phyloP scores from a whole-genome alignment of 1,140 invertebrate genomes.

The Periplaneta americana region DNA sequence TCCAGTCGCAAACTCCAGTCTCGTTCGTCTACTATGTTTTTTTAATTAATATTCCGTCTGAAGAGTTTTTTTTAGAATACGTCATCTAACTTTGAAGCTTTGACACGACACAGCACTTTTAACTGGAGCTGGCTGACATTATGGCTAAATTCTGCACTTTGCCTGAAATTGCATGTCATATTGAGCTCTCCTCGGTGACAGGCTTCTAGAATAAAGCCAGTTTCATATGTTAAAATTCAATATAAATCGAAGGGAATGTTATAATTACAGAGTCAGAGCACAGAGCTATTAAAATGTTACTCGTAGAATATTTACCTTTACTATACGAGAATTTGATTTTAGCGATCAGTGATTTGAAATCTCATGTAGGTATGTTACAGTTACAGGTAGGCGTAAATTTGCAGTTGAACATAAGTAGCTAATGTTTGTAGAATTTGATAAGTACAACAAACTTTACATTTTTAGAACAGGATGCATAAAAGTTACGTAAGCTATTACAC shows the following conservation, averaged over 20 bases:
- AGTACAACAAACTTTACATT: too few species aligned
- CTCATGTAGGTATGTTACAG: too few species aligned
- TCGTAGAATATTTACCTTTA: too few species aligned
- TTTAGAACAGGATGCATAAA: too few species aligned
- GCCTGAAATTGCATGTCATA: not conserved
- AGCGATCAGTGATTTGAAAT: too few species aligned
- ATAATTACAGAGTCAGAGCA: not conserved
- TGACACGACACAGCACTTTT: not conserved
- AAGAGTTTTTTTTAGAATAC: not conserved
- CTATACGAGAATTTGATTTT: too few species aligned
- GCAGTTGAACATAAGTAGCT: too few species aligned
- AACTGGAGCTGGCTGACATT: not conserved
- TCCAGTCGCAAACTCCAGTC: not conserved
- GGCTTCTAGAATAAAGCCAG: not conserved
- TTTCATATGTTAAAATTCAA: not conserved
- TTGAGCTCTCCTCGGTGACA: not conserved
- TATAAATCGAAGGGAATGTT: not conserved
- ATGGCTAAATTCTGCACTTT: not conserved
- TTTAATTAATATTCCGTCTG: not conserved
- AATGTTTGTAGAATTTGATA: too few species aligned
- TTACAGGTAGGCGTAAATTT: too few species aligned
- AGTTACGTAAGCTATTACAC: too few species aligned
- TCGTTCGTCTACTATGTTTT: not conserved
- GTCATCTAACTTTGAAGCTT: not conserved
- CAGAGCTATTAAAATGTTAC: too few species aligned